A percentile compares a stretch with the other conserved stretches of the same genome.
phyloP scores from a whole-genome alignment of 2,797 vertebrate genomes.

The Rhyacichthys aspro region DNA sequence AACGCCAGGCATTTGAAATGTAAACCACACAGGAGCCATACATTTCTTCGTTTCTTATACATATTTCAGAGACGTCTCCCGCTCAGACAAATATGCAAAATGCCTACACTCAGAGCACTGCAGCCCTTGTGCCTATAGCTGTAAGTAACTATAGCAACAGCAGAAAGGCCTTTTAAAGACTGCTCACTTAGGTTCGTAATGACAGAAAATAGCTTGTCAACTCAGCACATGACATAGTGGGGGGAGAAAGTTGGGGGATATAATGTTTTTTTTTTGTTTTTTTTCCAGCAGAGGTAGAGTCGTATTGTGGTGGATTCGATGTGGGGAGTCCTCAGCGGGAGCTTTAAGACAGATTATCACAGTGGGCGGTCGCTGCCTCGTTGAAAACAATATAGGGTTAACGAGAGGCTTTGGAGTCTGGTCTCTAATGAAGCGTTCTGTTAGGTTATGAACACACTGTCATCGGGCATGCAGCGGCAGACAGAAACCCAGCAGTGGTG shows the following conservation, averaged over 20 bases:
- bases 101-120: constrained; percentile 33
- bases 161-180: constrained; percentile 36
- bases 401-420: constrained; percentile 41
- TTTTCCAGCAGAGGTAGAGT: constrained; percentile 8
- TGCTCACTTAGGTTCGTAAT: constrained; percentile 31
- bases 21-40: background rate
- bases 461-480: constrained; percentile 16
- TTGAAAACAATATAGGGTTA: constrained; percentile 61
- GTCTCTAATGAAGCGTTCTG: constrained; percentile 22
- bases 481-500: background rate
- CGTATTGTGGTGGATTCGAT: background rate
- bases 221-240: constrained; percentile 23
- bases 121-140: constrained; percentile 22
- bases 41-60: constrained; percentile 1
- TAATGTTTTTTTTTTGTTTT: background rate
- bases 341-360: constrained; percentile 59
- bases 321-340: constrained; percentile 52
- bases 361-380: constrained; percentile 38
- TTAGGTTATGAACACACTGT: constrained; percentile 23
- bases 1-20: too few relatives aligned
- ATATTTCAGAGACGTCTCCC: constrained; percentile 5
- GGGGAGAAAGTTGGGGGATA: constrained; percentile 20
- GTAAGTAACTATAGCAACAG: constrained; percentile 67
- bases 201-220: constrained; percentile 46
- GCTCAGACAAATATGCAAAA: constrained; percentile 42